These are phyloP conservation scores for Erpetoichthys calabaricus DNA, from an alignment of 2,797 vertebrate genomes.

Conservation along the genomic window DNA sequence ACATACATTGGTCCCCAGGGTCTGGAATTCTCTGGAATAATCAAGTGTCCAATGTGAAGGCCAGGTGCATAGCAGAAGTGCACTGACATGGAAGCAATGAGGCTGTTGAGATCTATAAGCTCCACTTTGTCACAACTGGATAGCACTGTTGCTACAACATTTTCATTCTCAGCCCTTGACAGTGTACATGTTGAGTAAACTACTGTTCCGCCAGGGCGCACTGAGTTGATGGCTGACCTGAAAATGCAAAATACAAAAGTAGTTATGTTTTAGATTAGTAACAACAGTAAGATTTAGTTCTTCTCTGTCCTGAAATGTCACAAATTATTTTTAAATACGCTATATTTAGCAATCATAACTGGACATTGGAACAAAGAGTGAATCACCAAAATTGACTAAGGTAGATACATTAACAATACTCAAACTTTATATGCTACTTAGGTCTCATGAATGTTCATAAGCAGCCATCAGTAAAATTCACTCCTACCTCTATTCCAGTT, in stretches of 20 bases:
- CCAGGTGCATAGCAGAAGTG: constrained; percentile 56
- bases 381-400: too few relatives aligned
- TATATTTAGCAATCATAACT: too few relatives aligned
- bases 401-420: too few relatives aligned
- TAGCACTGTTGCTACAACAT: constrained; percentile 59
- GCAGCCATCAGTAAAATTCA: too few relatives aligned
- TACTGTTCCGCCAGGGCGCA: constrained; percentile 72
- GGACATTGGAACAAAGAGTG: too few relatives aligned
- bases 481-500: too few relatives aligned
- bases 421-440: too few relatives aligned
- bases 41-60: constrained; percentile 56
- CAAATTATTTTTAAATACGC: too few relatives aligned
- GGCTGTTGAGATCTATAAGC: constrained; percentile 53
- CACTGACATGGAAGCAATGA: constrained; percentile 47
- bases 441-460: too few relatives aligned
- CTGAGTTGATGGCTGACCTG: constrained; percentile 73
- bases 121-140: constrained; percentile 46
- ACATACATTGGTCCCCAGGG: constrained; percentile 92
- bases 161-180: constrained; percentile 72
- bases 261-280: too few relatives aligned
- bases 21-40: constrained; percentile 65
- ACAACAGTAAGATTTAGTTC: too few relatives aligned
- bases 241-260: background rate
- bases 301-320: too few relatives aligned
- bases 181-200: constrained; percentile 93